These are phyloP conservation scores for Pimpla rufipes DNA, from an alignment of 2,888 invertebrate species.

Conservation along the genomic window DNA sequence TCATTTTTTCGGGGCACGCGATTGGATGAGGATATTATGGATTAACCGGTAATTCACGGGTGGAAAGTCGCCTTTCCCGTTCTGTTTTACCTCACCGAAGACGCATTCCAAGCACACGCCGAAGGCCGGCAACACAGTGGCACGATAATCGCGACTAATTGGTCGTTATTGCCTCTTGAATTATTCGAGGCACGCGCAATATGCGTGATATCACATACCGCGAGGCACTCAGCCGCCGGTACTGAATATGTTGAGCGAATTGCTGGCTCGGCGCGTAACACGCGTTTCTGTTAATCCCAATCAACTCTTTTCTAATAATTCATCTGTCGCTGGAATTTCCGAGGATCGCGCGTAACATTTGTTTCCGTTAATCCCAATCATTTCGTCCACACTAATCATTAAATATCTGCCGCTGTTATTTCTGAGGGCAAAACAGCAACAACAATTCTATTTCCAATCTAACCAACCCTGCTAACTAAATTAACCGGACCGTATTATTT, in stretches of 20 bases:
- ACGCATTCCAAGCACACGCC: neutral
- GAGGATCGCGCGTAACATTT: too few relatives aligned
- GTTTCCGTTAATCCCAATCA: too few relatives aligned
- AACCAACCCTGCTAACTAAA: too few relatives aligned
- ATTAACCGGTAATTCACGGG: constrained; percentile 1
- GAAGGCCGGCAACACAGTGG: neutral
- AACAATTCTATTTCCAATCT: too few relatives aligned
- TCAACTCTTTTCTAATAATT: neutral
- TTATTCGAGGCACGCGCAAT: neutral
- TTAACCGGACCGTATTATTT: too few relatives aligned
- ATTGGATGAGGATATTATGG: neutral
- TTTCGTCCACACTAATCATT: too few relatives aligned
- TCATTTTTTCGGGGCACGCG: neutral
- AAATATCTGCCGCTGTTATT: too few relatives aligned
- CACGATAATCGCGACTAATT: constrained; percentile 10
- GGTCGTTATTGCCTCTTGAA: neutral
- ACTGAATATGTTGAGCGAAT: neutral
- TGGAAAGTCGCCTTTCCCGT: neutral
- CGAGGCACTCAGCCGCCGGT: neutral
- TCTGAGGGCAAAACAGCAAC: too few relatives aligned
- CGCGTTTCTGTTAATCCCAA: neutral
- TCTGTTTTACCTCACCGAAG: neutral
- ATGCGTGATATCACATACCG: neutral
- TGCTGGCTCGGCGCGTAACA: neutral
- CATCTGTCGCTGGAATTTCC: too few relatives aligned